Evolutionary conservation across 2,113 vertebrate genomes (phyloP).

Genomic region (Pomatorhinus ruficollis): DNA sequence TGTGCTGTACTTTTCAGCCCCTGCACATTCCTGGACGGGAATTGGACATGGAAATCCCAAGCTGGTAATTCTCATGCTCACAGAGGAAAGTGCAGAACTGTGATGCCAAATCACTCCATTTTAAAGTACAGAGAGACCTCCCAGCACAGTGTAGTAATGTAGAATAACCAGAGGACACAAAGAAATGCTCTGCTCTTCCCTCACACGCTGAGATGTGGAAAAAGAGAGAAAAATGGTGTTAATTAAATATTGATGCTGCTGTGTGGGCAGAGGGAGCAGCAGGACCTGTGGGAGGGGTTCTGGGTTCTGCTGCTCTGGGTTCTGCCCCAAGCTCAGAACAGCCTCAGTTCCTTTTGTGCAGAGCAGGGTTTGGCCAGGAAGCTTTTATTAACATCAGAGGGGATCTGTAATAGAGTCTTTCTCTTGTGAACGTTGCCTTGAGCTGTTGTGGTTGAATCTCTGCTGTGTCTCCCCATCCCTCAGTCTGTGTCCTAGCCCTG

Average conservation of each 20-base stretch:
- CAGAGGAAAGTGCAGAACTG: not conserved
- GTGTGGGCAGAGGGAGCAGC: not conserved
- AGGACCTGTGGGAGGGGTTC: not conserved
- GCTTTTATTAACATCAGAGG: not conserved
- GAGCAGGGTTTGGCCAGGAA: slow-evolving; percentile 2
- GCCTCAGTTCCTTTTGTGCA: not conserved
- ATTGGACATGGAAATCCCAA: not conserved
- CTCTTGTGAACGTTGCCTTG: not conserved
- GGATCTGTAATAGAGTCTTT: not conserved
- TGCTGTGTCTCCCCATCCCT: not conserved
- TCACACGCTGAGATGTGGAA: not conserved
- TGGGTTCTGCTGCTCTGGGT: not conserved
- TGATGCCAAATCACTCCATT: not conserved
- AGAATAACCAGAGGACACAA: not conserved
- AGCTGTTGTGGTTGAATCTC: not conserved
- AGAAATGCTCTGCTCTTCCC: not conserved
- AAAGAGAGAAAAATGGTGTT: not conserved
- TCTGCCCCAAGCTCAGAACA: not conserved
- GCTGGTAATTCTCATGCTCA: not conserved
- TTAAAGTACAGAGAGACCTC: not conserved
- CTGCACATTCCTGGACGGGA: not conserved
- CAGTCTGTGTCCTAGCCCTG: not conserved
- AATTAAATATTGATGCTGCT: not conserved
- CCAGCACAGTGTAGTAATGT: not conserved
- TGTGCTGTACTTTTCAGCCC: not conserved